A percentile compares a stretch with the other conserved stretches of the same genome.
Evolutionary conservation across 2,888 invertebrate species (phyloP).

Genomic region (Drosophila rubida): DNA sequence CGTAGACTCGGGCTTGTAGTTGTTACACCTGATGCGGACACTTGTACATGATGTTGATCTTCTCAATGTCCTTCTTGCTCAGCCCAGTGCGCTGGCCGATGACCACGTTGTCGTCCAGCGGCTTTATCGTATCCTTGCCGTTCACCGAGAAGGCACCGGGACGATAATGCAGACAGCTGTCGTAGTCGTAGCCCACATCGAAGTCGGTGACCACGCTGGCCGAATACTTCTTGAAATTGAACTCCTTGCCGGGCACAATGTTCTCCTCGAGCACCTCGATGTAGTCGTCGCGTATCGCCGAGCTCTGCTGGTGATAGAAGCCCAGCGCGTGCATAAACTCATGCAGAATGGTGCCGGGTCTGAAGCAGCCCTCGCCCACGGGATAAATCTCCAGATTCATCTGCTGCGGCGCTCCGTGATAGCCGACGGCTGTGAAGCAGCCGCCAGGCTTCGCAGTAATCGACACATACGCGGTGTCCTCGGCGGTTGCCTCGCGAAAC

Average conservation of each 20-base stretch:
- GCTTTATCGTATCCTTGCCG: constrained; percentile 88
- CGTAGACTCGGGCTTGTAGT: constrained; percentile 8
- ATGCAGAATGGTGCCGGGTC: constrained; percentile 88
- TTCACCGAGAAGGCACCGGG: constrained; percentile 90
- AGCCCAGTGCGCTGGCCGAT: constrained; percentile 82
- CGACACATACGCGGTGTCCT: constrained; percentile 64
- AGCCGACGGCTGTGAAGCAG: constrained; percentile 92
- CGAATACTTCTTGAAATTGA: constrained; percentile 89
- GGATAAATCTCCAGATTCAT: constrained; percentile 82
- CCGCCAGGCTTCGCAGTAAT: constrained; percentile 85
- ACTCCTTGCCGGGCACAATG: constrained; percentile 87
- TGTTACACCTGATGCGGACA: constrained; percentile 72
- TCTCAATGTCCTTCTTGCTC: constrained; percentile 79
- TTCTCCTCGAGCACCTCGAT: constrained; percentile 86
- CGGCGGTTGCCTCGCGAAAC: constrained; percentile 87
- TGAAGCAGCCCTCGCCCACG: constrained; percentile 82
- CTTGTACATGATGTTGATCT: constrained; percentile 83
- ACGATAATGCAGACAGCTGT: constrained; percentile 93
- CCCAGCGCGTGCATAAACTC: constrained; percentile 92
- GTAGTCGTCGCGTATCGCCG: constrained; percentile 89
- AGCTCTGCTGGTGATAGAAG: constrained; percentile 92
- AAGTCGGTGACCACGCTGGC: constrained; percentile 86
- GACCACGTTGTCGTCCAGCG: constrained; percentile 79
- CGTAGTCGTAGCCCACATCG: constrained; percentile 90
- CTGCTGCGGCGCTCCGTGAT: constrained; percentile 84